A percentile compares a stretch with the other conserved stretches of the same genome.
These are phyloP conservation scores for Corythucha ciliata DNA, from an alignment of 2,888 invertebrate genomes.

Conservation along the genomic window DNA sequence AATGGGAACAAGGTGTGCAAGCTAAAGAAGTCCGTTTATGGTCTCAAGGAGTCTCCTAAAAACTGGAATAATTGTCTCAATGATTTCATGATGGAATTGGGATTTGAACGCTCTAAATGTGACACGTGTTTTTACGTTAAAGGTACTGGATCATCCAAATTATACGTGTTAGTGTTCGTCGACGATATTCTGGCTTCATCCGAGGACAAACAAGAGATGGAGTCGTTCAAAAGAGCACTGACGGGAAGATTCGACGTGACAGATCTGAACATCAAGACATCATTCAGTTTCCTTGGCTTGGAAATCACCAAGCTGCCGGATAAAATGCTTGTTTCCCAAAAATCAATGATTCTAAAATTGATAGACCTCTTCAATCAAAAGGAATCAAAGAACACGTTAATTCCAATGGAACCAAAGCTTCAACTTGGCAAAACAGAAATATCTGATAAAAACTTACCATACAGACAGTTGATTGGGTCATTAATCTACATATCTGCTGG, in stretches of 20 bases:
- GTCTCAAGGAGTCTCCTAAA: slow-evolving; percentile 11
- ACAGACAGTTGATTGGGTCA: slow-evolving; percentile 9
- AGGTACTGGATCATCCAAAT: neutral
- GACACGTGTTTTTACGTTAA: slow-evolving; percentile 9
- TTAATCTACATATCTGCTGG: neutral
- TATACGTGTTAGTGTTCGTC: slow-evolving; percentile 9
- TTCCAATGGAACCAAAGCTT: slow-evolving; percentile 7
- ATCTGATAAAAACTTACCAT: slow-evolving; percentile 3
- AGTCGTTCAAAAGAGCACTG: neutral
- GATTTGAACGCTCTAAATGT: slow-evolving; percentile 10
- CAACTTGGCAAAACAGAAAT: neutral
- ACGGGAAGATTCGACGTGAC: neutral
- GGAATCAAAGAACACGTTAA: slow-evolving; percentile 6
- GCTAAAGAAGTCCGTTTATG: slow-evolving; percentile 8
- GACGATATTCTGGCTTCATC: slow-evolving; percentile 2
- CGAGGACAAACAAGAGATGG: neutral
- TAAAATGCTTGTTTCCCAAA: neutral
- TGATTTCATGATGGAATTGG: slow-evolving; percentile 1
- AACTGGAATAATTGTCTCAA: slow-evolving; percentile 15
- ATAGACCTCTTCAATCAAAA: neutral
- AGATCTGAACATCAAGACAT: neutral
- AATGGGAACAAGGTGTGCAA: slow-evolving; percentile 7
- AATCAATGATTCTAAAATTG: slow-evolving; percentile 3
- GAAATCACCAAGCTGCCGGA: neutral
- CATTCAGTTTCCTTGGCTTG: slow-evolving; percentile 6